These are phyloP conservation scores for Centruroides vittatus DNA, from an alignment of 1,140 invertebrate genomes.

Conservation along the genomic window DNA sequence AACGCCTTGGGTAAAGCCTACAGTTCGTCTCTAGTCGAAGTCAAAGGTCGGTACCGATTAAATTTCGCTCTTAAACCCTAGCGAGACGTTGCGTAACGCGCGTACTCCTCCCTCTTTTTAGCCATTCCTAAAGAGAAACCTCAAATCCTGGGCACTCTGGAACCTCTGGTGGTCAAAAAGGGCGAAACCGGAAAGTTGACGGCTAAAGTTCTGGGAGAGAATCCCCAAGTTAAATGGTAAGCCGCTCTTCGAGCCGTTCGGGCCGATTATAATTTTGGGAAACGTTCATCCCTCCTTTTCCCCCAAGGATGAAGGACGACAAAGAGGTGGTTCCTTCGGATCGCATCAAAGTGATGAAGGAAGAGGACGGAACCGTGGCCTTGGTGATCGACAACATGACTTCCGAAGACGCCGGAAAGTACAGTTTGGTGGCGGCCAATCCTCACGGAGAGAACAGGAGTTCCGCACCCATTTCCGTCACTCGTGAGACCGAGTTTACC, in stretches of 20 bases:
- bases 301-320: conserved; percentile 43
- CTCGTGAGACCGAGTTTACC: conserved; percentile 9
- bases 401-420: conserved; percentile 42
- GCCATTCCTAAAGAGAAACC: conserved; percentile 2
- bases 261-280: no score
- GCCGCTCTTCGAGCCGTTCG: not conserved
- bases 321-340: conserved; percentile 40
- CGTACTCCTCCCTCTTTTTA: no score
- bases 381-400: conserved; percentile 38
- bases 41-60: no score
- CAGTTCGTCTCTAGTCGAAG: no score
- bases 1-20: conserved; percentile 28
- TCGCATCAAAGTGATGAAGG: conserved; percentile 42
- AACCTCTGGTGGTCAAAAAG: conserved; percentile 53
- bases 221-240: conserved; percentile 59
- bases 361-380: conserved; percentile 31
- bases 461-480: conserved; percentile 25
- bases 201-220: conserved; percentile 68
- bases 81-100: no score
- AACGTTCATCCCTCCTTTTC: no score
- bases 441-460: conserved; percentile 27
- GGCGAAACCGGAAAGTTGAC: conserved; percentile 59
- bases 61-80: no score
- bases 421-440: conserved; percentile 40
- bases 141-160: conserved; percentile 35